Base-by-base conservation (phyloP, 37 sponge, comb jelly and placozoan species). In the Aplysina aerophoba region DNA sequence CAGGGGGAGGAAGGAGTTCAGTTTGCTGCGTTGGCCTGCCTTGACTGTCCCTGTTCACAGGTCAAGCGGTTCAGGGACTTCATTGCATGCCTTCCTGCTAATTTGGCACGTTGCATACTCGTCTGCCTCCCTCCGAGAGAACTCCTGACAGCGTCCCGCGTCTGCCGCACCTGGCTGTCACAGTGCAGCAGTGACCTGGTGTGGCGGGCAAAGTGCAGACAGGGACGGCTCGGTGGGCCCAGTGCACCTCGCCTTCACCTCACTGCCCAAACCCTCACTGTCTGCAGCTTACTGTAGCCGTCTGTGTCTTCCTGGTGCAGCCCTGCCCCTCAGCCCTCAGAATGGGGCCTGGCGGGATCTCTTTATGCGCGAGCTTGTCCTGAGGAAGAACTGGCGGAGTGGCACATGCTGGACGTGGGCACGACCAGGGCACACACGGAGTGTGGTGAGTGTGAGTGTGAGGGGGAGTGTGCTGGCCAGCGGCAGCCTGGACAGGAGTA, bases 311-410 rank as follows among this genome's bases (percentile, higher is more conserved):
- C n/a, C n/a, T n/a, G n/a, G 28, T 92, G 93, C 59, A 92, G 93
- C 86, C 25, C 84, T 92, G 13, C 87, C 93, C 35, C 40, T 83
- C 19, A 38, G 25, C n/a, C 35, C 65, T 40, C 31, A 40, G 16
- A 41, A 16, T 19, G 21, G 55, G 25, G 64, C 83, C 0, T 93
- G 94, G 94, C 90, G 56, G 65, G 20, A 41, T 0, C 61, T 90
- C 20, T 93, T 35, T 38, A 41, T 91, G 21, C 78, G 82, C 61
- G 87, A 90, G 28, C 82, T 93, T 20, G 82, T 28, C 60, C 55
- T 93, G 64, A 84, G 87, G 41, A 88, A 59, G 56, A 93, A 93
- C 84, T 93, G 94, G 94, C 22, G 81, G 20, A 60, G 41, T 14
- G 91, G 89, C 28, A 64, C 54, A 20, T 88, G 59, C 80, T 75